These are phyloP conservation scores for Vulpes vulpes DNA, from an alignment of 2,113 vertebrate genomes.

Conservation along the genomic window DNA sequence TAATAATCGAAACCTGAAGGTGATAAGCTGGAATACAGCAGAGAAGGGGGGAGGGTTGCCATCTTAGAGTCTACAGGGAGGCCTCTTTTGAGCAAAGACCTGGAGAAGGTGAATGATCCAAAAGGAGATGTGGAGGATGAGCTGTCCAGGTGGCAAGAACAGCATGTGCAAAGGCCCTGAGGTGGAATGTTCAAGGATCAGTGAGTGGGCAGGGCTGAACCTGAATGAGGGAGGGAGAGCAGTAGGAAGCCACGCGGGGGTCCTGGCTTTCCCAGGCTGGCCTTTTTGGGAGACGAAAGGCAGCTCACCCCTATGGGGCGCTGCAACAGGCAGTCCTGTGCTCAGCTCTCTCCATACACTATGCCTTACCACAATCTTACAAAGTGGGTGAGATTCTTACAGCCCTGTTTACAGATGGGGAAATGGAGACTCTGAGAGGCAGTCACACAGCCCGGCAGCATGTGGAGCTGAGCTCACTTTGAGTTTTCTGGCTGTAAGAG, in stretches of 20 bases:
- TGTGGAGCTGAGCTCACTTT: not conserved
- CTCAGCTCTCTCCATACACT: not conserved
- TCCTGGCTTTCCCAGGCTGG: not conserved
- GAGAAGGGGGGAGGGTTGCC: not conserved
- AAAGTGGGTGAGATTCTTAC: not conserved
- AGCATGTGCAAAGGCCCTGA: not conserved
- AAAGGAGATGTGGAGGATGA: not conserved
- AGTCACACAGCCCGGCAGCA: not conserved
- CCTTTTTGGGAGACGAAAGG: rapidly evolving
- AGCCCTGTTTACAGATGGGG: not conserved
- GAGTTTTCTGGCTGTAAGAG: not conserved
- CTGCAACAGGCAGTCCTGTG: not conserved
- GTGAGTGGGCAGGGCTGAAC: not conserved
- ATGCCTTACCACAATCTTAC: not conserved
- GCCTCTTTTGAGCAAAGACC: not conserved
- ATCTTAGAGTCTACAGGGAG: not conserved
- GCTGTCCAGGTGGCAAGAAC: not conserved
- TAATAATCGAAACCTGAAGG: rapidly evolving
- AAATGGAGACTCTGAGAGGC: not conserved
- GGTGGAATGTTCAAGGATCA: not conserved
- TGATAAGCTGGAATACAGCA: not conserved
- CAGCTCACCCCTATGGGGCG: not conserved
- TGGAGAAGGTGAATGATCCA: not conserved
- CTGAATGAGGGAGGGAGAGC: not conserved
- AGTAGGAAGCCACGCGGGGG: not conserved